These are phyloP conservation scores for Seriola aureovittata DNA, from an alignment of 2,113 vertebrate genomes.

Conservation along the genomic window DNA sequence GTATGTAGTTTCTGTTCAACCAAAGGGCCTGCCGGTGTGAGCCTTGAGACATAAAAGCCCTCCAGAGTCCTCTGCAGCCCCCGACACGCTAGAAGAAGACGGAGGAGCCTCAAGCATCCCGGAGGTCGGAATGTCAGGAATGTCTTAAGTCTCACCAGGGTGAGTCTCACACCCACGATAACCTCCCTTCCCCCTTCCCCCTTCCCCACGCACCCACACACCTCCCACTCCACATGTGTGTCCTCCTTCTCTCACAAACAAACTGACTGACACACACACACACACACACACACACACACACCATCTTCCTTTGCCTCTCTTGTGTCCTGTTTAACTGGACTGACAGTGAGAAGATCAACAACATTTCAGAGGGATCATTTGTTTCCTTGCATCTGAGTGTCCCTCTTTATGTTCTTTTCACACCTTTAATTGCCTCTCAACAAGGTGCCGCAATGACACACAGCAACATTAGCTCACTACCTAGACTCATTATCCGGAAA, in stretches of 20 bases:
- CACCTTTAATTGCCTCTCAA: constrained; percentile 73
- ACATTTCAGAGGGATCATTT: constrained; percentile 59
- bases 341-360: constrained; percentile 75
- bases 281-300: constrained; percentile 22
- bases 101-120: constrained; percentile 72
- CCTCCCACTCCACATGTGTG: constrained; percentile 55
- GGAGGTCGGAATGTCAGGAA: constrained; percentile 84
- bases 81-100: constrained; percentile 67
- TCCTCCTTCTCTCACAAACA: constrained; percentile 64
- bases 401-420: constrained; percentile 61
- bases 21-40: constrained; percentile 64
- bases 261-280: constrained; percentile 52
- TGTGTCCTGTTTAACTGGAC: constrained; percentile 68
- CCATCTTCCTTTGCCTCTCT: constrained; percentile 35
- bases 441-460: constrained; percentile 64
- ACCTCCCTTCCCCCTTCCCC: constrained; percentile 60
- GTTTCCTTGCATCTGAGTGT: constrained; percentile 59
- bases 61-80: constrained; percentile 65
- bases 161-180: constrained; percentile 81
- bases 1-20: constrained; percentile 67
- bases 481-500: constrained; percentile 34
- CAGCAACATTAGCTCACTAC: constrained; percentile 39
- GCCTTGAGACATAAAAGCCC: constrained; percentile 66
- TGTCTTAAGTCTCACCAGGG: constrained; percentile 81
- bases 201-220: constrained; percentile 37